Base-by-base conservation (phyloP, 2,797 vertebrate genomes). In the Leucoraja ocellata region DNA sequence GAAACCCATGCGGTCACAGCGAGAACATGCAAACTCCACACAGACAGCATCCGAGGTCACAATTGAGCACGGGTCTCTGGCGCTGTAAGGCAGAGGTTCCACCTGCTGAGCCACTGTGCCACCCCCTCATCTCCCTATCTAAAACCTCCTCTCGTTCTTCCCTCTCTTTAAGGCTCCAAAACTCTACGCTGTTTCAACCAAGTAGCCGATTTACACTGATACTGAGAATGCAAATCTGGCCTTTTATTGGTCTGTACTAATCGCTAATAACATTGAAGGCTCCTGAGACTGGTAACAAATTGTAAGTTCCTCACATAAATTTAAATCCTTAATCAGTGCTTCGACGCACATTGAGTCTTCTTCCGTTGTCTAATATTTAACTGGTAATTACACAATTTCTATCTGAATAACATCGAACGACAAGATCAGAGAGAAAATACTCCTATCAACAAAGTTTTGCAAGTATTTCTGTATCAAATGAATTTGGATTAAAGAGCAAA, bases 381-480 rank as follows among this genome's bases (percentile, higher is more conserved):
- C 74, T 93, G 84, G 93, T 93, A 93, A 93, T 94, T 94, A 93
- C 94, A 93, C 94, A 39, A 93, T 93, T 94, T 94, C 94, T 91
- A 94, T 36, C 14, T 68, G 63, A n/a, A 68, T 21, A 36, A 10
- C 36, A 16, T 18, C 65, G n/a, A 63, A 65, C 63, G n/a, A 58
- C 9, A 84, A 61, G 54, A 9, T n/a, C 2, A 10, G 13, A 61
- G 1, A 5, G 10, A 84, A 84, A 58, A 25, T 83, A 61, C 58
- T 25, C 1, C 21, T 10, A 83, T 8, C 84, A 21, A 36, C 10
- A 32, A 9, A 6, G 61, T 18, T 86, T n/a, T 86, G 14, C 11
- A 14, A 32, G 83, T 86, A 86, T 65, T 65, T 18, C 63, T 65
- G 28, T 28, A 65, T 8, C 61, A 32, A 18, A 68, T 65, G 16